phyloP scores from a whole-genome alignment of 2,797 vertebrate species.

The Glossophaga mutica region DNA sequence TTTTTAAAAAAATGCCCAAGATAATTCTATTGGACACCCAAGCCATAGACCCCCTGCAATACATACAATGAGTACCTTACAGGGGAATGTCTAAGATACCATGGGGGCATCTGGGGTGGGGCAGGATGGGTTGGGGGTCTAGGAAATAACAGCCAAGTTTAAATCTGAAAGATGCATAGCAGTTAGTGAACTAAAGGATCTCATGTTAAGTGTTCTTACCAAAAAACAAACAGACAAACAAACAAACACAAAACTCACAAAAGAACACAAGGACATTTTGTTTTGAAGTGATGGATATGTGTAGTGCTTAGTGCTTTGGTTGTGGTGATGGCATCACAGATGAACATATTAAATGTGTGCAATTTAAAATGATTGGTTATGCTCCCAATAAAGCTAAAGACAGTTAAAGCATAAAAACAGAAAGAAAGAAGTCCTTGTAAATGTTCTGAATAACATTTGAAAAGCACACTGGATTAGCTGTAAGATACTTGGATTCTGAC shows the following conservation, averaged over 20 bases:
- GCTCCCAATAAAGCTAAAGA: not conserved
- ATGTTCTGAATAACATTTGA: fast-evolving
- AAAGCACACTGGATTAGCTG: not conserved
- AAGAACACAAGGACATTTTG: not conserved
- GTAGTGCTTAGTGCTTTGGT: not conserved
- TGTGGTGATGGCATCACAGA: not conserved
- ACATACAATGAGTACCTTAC: not conserved
- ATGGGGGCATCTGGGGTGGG: fast-evolving
- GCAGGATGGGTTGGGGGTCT: not conserved
- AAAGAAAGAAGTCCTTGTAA: not conserved
- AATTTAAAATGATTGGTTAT: not conserved
- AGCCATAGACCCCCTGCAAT: not conserved
- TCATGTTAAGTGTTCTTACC: not conserved
- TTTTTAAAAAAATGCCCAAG: not conserved
- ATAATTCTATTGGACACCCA: not conserved
- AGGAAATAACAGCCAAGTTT: not conserved
- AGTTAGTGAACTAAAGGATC: not conserved
- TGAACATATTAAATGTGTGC: not conserved
- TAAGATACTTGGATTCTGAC: not conserved
- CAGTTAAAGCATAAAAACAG: not conserved
- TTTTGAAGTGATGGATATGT: not conserved
- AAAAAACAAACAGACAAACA: not conserved
- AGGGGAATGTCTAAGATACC: not conserved
- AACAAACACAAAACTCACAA: not conserved
- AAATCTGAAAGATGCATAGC: not conserved